Percentiles rank a stretch among this genome's conserved stretches.
phyloP scores from a whole-genome alignment of 2,888 invertebrate genomes.

The Zhuqinia jingwanae region DNA sequence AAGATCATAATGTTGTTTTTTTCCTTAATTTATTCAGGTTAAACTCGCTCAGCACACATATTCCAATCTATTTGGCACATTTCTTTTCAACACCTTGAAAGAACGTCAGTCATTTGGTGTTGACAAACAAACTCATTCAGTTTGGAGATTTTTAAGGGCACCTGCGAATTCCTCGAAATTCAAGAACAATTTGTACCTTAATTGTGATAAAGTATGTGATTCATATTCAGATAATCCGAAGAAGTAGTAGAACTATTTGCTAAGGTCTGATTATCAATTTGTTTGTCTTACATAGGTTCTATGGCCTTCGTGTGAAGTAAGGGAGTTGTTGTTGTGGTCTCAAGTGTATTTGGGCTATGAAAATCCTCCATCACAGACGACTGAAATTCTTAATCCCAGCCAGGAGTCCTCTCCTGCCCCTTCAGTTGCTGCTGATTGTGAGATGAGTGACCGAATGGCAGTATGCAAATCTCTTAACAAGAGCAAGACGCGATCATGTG shows the following conservation, averaged over 20 bases:
- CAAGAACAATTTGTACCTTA: slow-evolving; percentile 91
- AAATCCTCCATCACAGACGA: slow-evolving; percentile 77
- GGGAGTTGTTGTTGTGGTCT: slow-evolving; percentile 91
- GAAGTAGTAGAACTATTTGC: background rate
- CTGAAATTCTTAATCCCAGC: slow-evolving; percentile 80
- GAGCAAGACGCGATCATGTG: slow-evolving; percentile 88
- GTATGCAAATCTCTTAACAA: slow-evolving; percentile 62
- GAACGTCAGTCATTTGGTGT: slow-evolving; percentile 87
- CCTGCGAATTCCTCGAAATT: slow-evolving; percentile 84
- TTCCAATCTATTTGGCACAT: slow-evolving; percentile 98
- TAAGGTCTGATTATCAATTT: background rate
- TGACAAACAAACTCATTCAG: slow-evolving; percentile 88
- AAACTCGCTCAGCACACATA: slow-evolving; percentile 97
- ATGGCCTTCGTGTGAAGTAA: slow-evolving; percentile 92
- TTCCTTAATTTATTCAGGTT: slow-evolving; percentile 84
- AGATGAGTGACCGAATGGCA: slow-evolving; percentile 79
- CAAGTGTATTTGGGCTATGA: slow-evolving; percentile 88
- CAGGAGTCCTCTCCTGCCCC: slow-evolving; percentile 81
- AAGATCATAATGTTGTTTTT: background rate
- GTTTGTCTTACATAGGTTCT: slow-evolving; percentile 85
- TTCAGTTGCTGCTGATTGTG: slow-evolving; percentile 75
- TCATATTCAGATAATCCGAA: too few species aligned
- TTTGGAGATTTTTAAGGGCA: slow-evolving; percentile 92
- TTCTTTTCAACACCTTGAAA: slow-evolving; percentile 92
- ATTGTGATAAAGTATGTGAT: slow-evolving; percentile 83